These are phyloP conservation scores for Raja brachyura DNA, from an alignment of 2,113 vertebrate species.

Conservation along the genomic window DNA sequence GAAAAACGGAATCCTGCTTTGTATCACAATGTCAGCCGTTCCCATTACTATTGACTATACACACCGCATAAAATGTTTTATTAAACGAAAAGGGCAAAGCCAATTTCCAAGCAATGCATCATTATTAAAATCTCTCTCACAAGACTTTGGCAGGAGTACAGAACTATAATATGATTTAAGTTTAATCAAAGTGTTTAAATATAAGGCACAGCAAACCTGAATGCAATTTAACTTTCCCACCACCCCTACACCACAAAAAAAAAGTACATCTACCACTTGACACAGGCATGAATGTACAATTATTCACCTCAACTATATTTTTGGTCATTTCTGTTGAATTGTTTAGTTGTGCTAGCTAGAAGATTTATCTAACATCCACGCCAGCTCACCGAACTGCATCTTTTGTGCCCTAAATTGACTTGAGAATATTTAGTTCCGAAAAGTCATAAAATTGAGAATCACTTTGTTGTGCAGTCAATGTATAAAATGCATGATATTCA, in stretches of 20 bases:
- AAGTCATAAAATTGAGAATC: conserved; percentile 3
- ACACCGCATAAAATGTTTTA: background rate
- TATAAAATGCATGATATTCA: background rate
- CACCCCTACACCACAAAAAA: background rate
- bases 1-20: background rate
- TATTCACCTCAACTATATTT: conserved; percentile 21
- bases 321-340: conserved; percentile 22
- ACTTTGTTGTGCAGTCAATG: background rate
- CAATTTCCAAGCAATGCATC: background rate
- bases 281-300: background rate
- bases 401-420: background rate
- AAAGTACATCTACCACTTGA: background rate
- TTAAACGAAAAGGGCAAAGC: background rate
- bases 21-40: background rate
- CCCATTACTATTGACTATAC: background rate
- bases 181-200: conserved; percentile 10
- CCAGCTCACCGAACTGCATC: background rate
- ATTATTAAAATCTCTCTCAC: background rate
- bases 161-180: conserved; percentile 7
- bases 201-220: background rate
- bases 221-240: background rate
- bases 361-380: background rate
- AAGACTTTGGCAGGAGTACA: background rate
- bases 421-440: conserved; percentile 1
- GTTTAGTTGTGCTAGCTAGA: background rate